phyloP scores from a whole-genome alignment of 2,113 vertebrate species.

The Neolamprologus tretocephalus region DNA sequence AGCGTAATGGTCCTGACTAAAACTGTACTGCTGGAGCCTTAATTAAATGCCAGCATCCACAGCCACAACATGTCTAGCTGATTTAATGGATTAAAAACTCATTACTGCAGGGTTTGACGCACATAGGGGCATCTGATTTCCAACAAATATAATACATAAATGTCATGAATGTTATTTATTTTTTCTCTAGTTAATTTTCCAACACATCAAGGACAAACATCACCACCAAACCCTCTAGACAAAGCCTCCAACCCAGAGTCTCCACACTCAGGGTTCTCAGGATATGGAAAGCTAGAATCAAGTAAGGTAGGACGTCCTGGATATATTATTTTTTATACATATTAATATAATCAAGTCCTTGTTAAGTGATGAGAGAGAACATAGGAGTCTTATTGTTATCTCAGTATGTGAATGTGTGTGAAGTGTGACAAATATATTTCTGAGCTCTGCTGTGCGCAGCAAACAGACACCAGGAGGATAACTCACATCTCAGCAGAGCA shows the following conservation, averaged over 20 bases:
- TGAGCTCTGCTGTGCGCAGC: conserved; percentile 24
- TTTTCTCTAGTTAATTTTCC: conserved; percentile 52
- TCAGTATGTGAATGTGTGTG: background rate
- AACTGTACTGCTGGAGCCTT: background rate
- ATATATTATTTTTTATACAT: background rate
- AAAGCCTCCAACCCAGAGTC: conserved; percentile 54
- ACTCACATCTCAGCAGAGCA: conserved; percentile 96
- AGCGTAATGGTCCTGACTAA: background rate
- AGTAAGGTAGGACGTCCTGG: conserved; percentile 73
- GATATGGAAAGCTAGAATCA: conserved; percentile 69
- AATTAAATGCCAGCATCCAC: background rate
- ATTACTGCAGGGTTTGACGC: background rate
- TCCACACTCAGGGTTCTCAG: conserved; percentile 46
- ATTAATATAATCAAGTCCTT: background rate
- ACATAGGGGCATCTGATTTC: background rate
- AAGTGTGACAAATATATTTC: background rate
- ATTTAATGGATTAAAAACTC: background rate
- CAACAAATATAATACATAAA: background rate
- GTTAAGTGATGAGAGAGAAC: background rate
- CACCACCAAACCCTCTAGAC: conserved; percentile 55
- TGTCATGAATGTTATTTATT: background rate
- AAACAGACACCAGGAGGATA: conserved; percentile 85
- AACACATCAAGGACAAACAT: conserved; percentile 48
- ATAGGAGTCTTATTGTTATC: background rate
- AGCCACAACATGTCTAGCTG: background rate